phyloP scores from a whole-genome alignment of 2,797 vertebrate species.

The Alfaro cultratus region DNA sequence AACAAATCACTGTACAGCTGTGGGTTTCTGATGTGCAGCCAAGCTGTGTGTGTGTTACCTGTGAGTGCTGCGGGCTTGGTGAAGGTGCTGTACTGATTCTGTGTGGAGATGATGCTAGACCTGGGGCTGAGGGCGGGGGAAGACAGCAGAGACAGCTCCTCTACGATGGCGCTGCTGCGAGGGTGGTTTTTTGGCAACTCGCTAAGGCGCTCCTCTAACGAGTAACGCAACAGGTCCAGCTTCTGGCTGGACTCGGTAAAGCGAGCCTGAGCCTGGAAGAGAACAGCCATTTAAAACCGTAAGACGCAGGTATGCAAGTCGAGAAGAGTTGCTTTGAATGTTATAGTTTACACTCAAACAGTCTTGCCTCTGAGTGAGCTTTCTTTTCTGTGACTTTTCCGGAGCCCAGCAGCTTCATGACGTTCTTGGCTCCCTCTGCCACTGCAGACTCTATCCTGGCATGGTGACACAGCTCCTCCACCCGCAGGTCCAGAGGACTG shows the following conservation, averaged over 20 bases:
- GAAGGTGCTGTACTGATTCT: constrained; percentile 95
- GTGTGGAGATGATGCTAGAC: constrained; percentile 91
- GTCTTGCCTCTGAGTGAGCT: constrained; percentile 91
- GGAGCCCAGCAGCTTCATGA: constrained; percentile 94
- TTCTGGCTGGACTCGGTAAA: constrained; percentile 97
- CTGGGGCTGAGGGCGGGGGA: constrained; percentile 91
- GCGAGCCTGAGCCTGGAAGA: constrained; percentile 90
- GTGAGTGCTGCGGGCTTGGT: constrained; percentile 96
- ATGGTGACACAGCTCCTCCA: constrained; percentile 97
- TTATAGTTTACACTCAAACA: background rate
- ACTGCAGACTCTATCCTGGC: constrained; percentile 97
- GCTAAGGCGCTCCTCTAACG: constrained; percentile 92
- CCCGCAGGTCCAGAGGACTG: constrained; percentile 93
- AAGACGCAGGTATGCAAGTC: background rate
- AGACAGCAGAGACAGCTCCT: constrained; percentile 91
- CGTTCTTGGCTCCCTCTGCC: constrained; percentile 97
- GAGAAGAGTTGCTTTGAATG: background rate
- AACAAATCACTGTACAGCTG: background rate
- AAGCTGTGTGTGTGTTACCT: constrained; percentile 74
- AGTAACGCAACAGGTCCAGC: constrained; percentile 93
- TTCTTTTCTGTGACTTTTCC: constrained; percentile 96
- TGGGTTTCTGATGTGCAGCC: background rate
- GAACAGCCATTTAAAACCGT: background rate
- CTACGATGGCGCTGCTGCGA: constrained; percentile 93
- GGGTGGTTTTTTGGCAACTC: constrained; percentile 96